Evolutionary conservation across 2,113 vertebrate genomes (phyloP), one percentile per base, ranked within the genome.

Genomic region (Oryzias javanicus): DNA sequence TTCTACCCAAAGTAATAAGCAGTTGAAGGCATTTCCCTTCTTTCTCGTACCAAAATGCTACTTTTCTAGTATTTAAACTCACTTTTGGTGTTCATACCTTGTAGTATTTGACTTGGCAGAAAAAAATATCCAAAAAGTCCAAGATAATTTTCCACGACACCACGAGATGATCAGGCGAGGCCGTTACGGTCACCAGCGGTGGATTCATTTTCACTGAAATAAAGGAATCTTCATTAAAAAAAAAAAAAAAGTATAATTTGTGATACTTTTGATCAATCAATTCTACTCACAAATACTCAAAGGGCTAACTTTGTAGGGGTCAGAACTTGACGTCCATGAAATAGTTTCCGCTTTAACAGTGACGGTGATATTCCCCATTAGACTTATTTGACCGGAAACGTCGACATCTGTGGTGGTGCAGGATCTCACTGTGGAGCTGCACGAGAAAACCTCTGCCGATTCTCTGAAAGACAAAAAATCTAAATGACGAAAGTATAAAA

Each of bases 71-170:
- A 58, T 25, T 63, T 4, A 18, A 2, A 14, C 3, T 6, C 17
- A 27, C 45, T 22, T 20, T 0, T 41, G 27, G 12, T 18, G n/a
- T 49, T 46, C 57, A 1, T 62, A 90, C 89, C 86, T 80, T 59
- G 4, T 12, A 55, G 61, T 75, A 82, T 65, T 72, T 81, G 42
- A 89, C 67, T 80, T 90, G 56, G 64, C 87, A 90, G 24, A 1
- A 6, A 40, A 41, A n/a, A 0, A 14, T 2, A 3, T 4, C 0
- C 14, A 1, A 4, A 6, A 1, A 2, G 4, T 10, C 4, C 5
- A 14, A 6, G 6, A 2, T 6, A 5, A 4, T n/a, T 1, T 0
- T 8, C 78, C 80, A 84, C 6, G 15, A 0, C 6, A 86, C 67
- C n/a, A 49, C 3, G 3, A 88, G 25, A 4, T n/a, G 3, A 47